phyloP scores from a whole-genome alignment of 2,888 invertebrate species.

The Nemapogon koenigi region DNA sequence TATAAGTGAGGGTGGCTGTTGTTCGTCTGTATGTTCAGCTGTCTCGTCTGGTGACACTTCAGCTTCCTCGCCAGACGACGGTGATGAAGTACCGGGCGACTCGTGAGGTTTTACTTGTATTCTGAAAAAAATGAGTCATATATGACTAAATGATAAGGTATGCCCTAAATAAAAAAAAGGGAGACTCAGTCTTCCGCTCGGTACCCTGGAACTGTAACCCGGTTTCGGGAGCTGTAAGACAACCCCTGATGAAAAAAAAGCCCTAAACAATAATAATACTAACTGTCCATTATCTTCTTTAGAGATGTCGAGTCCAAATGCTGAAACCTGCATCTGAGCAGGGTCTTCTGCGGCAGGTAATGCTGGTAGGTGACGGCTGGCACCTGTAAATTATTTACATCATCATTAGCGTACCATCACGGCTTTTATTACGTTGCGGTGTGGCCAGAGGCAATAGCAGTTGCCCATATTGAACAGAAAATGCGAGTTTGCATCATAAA shows the following conservation, averaged over 20 bases:
- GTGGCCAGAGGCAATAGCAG: too few relatives aligned
- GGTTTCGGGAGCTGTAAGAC: too few relatives aligned
- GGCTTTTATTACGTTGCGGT: too few relatives aligned
- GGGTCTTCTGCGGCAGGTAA: slow-evolving; percentile 81
- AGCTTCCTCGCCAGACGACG: slow-evolving; percentile 75
- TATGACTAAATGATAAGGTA: too few relatives aligned
- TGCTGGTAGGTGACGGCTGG: slow-evolving; percentile 72
- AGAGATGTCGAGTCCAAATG: slow-evolving; percentile 79
- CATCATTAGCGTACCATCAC: too few relatives aligned
- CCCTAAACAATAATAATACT: slow-evolving; percentile 26
- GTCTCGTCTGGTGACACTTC: slow-evolving; percentile 74
- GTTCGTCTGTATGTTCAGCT: slow-evolving; percentile 45
- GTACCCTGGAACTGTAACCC: too few relatives aligned
- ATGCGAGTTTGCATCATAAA: too few relatives aligned
- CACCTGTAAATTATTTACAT: slow-evolving; percentile 46
- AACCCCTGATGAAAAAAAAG: too few relatives aligned
- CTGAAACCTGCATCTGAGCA: slow-evolving; percentile 72
- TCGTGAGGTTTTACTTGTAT: slow-evolving; percentile 80
- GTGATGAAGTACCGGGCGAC: slow-evolving; percentile 71
- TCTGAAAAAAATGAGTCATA: slow-evolving; percentile 33
- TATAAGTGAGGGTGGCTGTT: slow-evolving; percentile 70
- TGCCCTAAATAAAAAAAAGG: too few relatives aligned
- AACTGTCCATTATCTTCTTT: slow-evolving; percentile 84
- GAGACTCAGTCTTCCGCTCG: too few relatives aligned
- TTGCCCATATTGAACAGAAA: too few relatives aligned